These are phyloP conservation scores for Dinoponera quadriceps DNA, from an alignment of 1,140 invertebrate genomes.

Conservation along the genomic window DNA sequence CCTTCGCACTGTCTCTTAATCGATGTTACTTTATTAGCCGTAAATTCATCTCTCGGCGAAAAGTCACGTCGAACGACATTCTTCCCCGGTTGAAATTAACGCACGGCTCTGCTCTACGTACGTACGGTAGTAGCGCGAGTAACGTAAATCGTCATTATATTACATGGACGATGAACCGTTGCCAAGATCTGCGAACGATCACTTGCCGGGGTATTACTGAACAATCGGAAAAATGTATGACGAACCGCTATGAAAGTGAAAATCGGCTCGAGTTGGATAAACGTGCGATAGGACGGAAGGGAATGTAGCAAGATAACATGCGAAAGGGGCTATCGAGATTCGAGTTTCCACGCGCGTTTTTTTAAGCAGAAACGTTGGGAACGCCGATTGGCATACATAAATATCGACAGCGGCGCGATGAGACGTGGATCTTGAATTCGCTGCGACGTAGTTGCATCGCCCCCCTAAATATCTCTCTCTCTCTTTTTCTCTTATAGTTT, in stretches of 20 bases:
- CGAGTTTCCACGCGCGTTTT: too few relatives aligned
- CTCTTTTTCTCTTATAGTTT: too few relatives aligned
- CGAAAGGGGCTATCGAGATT: neutral
- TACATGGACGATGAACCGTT: neutral
- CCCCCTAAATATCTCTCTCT: too few relatives aligned
- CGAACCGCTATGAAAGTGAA: too few relatives aligned
- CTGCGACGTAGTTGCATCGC: neutral
- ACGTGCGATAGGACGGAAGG: too few relatives aligned
- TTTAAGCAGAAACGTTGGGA: neutral
- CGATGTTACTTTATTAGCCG: slow-evolving; percentile 35
- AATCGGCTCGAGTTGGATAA: too few relatives aligned
- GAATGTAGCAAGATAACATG: neutral
- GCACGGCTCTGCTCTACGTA: too few relatives aligned
- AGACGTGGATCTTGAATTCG: neutral
- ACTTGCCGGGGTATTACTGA: too few relatives aligned
- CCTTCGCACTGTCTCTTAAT: slow-evolving; percentile 2
- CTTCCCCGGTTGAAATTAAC: neutral
- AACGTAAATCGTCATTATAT: neutral
- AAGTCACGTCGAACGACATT: neutral
- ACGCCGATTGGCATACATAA: slow-evolving; percentile 22
- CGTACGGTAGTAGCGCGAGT: neutral
- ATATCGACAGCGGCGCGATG: neutral
- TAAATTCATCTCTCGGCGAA: slow-evolving; percentile 28
- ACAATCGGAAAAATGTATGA: too few relatives aligned
- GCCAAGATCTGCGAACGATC: too few relatives aligned